Base-by-base conservation (phyloP, 2,888 invertebrate genomes). In the Dryadula phaetusa region DNA sequence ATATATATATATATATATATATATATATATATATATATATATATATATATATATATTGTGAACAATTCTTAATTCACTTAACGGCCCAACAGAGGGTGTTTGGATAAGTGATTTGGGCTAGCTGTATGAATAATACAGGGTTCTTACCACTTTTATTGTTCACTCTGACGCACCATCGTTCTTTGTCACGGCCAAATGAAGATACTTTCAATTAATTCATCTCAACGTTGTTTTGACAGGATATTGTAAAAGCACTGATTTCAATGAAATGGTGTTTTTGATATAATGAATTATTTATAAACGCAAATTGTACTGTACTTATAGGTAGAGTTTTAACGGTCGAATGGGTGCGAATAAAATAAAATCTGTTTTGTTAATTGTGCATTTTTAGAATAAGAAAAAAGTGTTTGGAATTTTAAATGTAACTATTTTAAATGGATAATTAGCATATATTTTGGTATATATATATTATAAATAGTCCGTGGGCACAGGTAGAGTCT, bases 151-250 rank as follows among this genome's bases (percentile, higher is more conserved):
- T 60, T 40, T 56, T 53, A 67, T 70, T 67, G 64, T 67, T 67
- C 66, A 42, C 62, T 69, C 62, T 62, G 70, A 64, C 62, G 62
- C 52, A 62, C 67, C 64, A 70, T 70, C 62, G 60, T 62, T 70
- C 70, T 58, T 65, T 70, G 70, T 67, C 70, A 62, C 46, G 18
- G 65, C 25, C 64, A 66, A 66, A 69, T 66, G 64, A 70, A 64
- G 69, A 66, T 53, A 62, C 62, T 49, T 69, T 71, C 66, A 71
- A 69, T 70, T 70, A 69, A 70, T 71, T 71, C 63, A 49, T 62
- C 64, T 64, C 65, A 42, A 12, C 62, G 47, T 28, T 49, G 67
- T 63, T 69, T 44, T 66, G 62, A 66, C 62, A 58, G 69, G 66
- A 62, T 56, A 66, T 66, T 66, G 58, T 58, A 62, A 62, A 44